Percentiles rank a stretch among this genome's conserved stretches.
Conservation (phyloP, 1,140 invertebrate species). For the Whitmania pigra region DNA sequence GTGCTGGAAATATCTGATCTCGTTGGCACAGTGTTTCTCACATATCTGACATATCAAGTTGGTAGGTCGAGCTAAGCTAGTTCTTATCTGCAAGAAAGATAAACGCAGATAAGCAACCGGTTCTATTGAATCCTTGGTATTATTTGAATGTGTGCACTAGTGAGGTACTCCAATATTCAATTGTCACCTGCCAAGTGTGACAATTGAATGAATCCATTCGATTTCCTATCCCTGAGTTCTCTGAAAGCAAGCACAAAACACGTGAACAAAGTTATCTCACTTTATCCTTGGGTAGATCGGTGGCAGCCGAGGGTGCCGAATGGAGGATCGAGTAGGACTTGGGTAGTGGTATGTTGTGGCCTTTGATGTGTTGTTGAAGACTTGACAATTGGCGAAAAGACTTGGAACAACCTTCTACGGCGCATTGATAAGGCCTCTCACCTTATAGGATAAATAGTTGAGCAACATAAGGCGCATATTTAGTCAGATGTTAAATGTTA, state of each 20-base stretch:
- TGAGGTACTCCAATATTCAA: not conserved
- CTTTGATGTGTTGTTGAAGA: slow-evolving; percentile 85
- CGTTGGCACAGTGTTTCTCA: slow-evolving; percentile 23
- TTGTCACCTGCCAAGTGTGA: not conserved
- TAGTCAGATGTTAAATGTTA: too few relatives aligned
- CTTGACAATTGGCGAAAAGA: slow-evolving; percentile 95
- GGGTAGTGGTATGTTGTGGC: slow-evolving; percentile 57
- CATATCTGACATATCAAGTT: slow-evolving; percentile 23
- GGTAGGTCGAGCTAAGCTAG: slow-evolving; percentile 19
- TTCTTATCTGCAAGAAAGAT: slow-evolving; percentile 9
- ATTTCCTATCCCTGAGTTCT: not conserved
- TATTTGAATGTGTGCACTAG: not conserved
- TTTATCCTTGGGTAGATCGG: slow-evolving; percentile 10
- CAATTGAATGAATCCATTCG: not conserved
- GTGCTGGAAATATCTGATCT: slow-evolving; percentile 20
- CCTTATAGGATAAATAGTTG: slow-evolving; percentile 42
- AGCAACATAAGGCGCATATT: too few relatives aligned
- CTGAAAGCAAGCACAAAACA: not conserved
- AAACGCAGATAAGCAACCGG: too few relatives aligned
- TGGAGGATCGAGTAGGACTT: slow-evolving; percentile 17
- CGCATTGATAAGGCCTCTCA: slow-evolving; percentile 90
- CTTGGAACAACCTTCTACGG: slow-evolving; percentile 80
- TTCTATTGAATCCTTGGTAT: too few relatives aligned
- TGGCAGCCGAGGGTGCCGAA: not conserved
- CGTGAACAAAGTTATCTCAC: not conserved